Percentiles rank a stretch among this genome's conserved stretches.
Conservation (phyloP, 2,888 invertebrate genomes). For the Spodoptera littoralis region DNA sequence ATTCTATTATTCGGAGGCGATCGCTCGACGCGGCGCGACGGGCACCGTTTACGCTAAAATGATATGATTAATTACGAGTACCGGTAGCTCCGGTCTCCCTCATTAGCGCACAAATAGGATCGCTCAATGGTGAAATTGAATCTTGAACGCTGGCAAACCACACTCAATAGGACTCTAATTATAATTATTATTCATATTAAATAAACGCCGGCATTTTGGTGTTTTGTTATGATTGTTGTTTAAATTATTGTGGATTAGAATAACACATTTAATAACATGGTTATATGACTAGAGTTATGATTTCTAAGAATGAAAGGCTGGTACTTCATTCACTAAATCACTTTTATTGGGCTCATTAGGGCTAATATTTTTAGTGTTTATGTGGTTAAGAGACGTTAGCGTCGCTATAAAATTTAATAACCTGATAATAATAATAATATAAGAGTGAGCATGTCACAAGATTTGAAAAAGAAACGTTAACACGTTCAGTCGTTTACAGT, state of each 20-base stretch:
- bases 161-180: slow-evolving; percentile 82
- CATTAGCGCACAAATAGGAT: slow-evolving; percentile 86
- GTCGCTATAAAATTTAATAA: slow-evolving; percentile 33
- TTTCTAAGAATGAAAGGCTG: neutral
- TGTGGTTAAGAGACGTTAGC: slow-evolving; percentile 10
- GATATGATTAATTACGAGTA: slow-evolving; percentile 86
- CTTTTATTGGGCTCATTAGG: slow-evolving; percentile 29
- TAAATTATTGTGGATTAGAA: slow-evolving; percentile 17
- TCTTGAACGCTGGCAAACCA: slow-evolving; percentile 74
- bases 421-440: slow-evolving; percentile 16
- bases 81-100: slow-evolving; percentile 77
- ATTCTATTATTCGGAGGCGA: slow-evolving; percentile 84
- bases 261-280: slow-evolving; percentile 9
- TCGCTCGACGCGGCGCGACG: slow-evolving; percentile 76
- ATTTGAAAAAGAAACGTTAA: slow-evolving; percentile 23
- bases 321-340: slow-evolving; percentile 3
- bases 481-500: slow-evolving; percentile 44
- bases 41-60: slow-evolving; percentile 84
- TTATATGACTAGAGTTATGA: slow-evolving; percentile 6
- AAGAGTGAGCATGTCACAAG: neutral
- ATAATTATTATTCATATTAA: slow-evolving; percentile 80
- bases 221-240: slow-evolving; percentile 46
- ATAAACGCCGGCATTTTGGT: slow-evolving; percentile 55
- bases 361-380: slow-evolving; percentile 18
- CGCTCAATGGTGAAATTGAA: slow-evolving; percentile 87